Evolutionary conservation across 2,113 vertebrate genomes (phyloP).

Genomic region (Urocitellus parryii): DNA sequence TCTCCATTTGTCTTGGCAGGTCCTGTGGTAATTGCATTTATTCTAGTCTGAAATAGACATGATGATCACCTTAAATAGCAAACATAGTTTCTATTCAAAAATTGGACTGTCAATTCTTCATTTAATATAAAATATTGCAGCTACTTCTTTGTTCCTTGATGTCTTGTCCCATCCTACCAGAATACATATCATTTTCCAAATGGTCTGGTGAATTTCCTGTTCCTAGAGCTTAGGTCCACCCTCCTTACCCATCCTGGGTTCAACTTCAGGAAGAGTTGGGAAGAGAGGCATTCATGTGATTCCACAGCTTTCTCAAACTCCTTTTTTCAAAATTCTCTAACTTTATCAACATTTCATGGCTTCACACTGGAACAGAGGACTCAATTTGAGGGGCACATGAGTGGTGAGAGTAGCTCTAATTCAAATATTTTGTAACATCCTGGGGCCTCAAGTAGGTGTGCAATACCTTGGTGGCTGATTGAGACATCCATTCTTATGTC

Average conservation of each 20-base stretch:
- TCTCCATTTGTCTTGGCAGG: not conserved
- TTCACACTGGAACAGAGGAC: not conserved
- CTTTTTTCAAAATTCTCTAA: not conserved
- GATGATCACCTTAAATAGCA: not conserved
- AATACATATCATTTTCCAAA: not conserved
- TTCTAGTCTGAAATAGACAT: not conserved
- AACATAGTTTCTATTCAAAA: not conserved
- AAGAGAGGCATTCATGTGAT: not conserved
- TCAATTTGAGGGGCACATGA: not conserved
- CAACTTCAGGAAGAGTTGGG: not conserved
- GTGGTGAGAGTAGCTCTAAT: not conserved
- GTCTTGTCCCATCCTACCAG: not conserved
- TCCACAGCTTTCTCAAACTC: not conserved
- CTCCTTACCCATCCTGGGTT: not conserved
- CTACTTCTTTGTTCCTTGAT: not conserved
- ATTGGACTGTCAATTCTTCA: not conserved
- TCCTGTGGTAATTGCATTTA: not conserved
- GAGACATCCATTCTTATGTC: not conserved
- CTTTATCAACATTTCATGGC: not conserved
- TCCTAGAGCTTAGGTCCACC: not conserved
- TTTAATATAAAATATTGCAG: not conserved
- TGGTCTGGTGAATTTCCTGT: not conserved
- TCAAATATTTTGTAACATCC: not conserved
- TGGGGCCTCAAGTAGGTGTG: not conserved
- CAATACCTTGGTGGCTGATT: not conserved